These are phyloP conservation scores for Uria aalge DNA, from an alignment of 2,113 vertebrate species.

Conservation along the genomic window DNA sequence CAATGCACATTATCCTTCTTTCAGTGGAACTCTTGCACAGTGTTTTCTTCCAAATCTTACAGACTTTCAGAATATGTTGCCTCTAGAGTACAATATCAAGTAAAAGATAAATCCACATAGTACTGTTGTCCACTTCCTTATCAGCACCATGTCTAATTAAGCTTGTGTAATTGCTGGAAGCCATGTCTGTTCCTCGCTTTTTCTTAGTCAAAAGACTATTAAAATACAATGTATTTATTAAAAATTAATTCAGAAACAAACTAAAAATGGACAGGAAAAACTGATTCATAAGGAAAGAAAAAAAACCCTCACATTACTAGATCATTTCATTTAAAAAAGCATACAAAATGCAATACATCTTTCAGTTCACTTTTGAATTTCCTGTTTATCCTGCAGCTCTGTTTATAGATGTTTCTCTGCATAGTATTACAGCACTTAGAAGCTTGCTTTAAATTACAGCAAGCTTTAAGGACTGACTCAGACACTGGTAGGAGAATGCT, in stretches of 20 bases:
- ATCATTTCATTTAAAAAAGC: neutral
- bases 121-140: neutral
- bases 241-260: neutral
- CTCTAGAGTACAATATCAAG: neutral
- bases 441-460: neutral
- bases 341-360: neutral
- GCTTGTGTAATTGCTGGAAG: neutral
- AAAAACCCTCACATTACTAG: rapidly evolving
- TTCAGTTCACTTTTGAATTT: neutral
- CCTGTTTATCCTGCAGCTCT: neutral
- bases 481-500: neutral
- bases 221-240: neutral
- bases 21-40: neutral
- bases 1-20: neutral
- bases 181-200: neutral
- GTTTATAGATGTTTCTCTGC: neutral
- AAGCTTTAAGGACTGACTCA: neutral
- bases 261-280: neutral
- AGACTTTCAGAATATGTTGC: neutral
- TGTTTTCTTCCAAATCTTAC: neutral
- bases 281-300: neutral
- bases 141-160: neutral
- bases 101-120: neutral
- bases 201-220: neutral
- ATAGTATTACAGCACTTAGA: rapidly evolving